Evolutionary conservation across 2,113 vertebrate species (phyloP).

Genomic region (Haplochromis burtoni): DNA sequence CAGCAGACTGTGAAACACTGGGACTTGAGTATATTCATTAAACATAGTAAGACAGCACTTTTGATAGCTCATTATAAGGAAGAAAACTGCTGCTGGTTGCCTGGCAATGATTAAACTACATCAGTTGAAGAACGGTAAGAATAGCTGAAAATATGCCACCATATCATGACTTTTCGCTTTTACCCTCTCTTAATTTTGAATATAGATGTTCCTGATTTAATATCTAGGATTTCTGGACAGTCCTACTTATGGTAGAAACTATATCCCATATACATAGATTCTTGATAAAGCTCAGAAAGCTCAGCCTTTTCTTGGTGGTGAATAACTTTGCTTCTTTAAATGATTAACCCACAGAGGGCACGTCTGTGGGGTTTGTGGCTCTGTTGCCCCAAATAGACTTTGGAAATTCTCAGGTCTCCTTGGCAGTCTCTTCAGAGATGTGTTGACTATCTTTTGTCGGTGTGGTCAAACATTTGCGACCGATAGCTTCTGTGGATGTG

Average conservation of each 20-base stretch:
- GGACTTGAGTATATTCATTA: not conserved
- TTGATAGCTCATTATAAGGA: not conserved
- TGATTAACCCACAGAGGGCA: conserved; percentile 37
- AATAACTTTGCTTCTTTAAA: conserved; percentile 19
- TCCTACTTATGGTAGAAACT: not conserved
- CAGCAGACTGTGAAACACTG: not conserved
- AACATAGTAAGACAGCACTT: not conserved
- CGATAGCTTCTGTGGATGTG: not conserved
- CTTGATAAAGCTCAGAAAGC: not conserved
- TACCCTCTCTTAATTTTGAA: not conserved
- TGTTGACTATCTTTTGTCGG: conserved; percentile 6
- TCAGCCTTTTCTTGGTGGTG: not conserved
- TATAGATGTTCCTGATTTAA: not conserved
- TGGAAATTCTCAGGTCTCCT: not conserved
- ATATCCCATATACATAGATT: not conserved
- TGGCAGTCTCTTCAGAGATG: not conserved
- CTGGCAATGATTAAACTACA: conserved; percentile 16
- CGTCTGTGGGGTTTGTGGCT: not conserved
- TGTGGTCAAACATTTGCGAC: conserved; percentile 21
- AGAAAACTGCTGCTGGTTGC: not conserved
- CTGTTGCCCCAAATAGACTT: conserved; percentile 1
- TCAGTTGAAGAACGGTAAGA: not conserved
- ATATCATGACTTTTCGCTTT: not conserved
- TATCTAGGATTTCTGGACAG: not conserved
- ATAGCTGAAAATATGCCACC: not conserved